A percentile compares a stretch with the other conserved stretches of the same genome.
Evolutionary conservation across 35 echinoderm and acorn worm genomes (phyloP).

Genomic region (Anneissia japonica): DNA sequence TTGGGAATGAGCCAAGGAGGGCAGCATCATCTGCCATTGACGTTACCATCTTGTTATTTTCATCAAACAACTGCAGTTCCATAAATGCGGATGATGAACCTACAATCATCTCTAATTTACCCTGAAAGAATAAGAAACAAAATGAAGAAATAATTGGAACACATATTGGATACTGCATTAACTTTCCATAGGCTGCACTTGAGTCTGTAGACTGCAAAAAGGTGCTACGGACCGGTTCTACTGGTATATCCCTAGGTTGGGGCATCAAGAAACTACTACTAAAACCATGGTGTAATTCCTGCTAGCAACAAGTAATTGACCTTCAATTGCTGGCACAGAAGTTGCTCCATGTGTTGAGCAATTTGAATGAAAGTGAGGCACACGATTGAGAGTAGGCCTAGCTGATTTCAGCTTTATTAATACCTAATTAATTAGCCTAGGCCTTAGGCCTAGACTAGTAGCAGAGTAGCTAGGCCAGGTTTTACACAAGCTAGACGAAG

Average conservation of each 20-base stretch:
- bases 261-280: no score
- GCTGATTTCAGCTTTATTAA: background rate
- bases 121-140: slow-evolving; percentile 16
- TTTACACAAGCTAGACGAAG: background rate
- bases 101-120: slow-evolving; percentile 78
- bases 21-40: slow-evolving; percentile 57
- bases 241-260: no score
- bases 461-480: background rate
- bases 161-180: background rate
- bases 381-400: no score
- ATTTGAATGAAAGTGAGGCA: no score
- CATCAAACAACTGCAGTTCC: slow-evolving; percentile 70
- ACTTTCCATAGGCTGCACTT: no score
- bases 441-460: background rate
- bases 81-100: slow-evolving; percentile 58
- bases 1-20: slow-evolving; percentile 75
- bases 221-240: no score
- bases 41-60: slow-evolving; percentile 54
- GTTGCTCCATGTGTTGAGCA: no score
- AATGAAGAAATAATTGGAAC: background rate
- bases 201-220: no score
- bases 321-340: no score
- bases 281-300: no score
- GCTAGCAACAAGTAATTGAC: no score
- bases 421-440: no score